A percentile compares a stretch with the other conserved stretches of the same genome.
Evolutionary conservation across 2,888 invertebrate species (phyloP).

Genomic region (Zeuzera pyrina): DNA sequence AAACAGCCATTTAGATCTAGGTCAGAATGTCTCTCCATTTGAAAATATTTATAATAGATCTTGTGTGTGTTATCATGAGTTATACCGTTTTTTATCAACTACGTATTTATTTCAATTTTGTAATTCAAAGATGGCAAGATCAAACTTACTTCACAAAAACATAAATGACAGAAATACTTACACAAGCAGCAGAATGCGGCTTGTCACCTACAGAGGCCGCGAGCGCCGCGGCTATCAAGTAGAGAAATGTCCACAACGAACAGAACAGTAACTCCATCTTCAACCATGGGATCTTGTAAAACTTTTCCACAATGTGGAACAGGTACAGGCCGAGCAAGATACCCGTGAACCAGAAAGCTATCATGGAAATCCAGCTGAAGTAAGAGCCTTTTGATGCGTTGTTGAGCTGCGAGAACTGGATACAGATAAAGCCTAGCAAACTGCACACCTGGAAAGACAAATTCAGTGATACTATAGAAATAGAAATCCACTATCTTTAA

Average conservation of each 20-base stretch:
- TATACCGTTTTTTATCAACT: too few relatives aligned
- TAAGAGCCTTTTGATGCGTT: constrained; percentile 75
- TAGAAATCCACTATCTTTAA: too few relatives aligned
- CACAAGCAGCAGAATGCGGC: constrained; percentile 80
- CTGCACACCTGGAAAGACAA: constrained; percentile 69
- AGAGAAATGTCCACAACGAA: constrained; percentile 81
- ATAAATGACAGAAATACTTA: constrained; percentile 61
- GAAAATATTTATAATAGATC: too few relatives aligned
- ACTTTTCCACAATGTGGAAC: constrained; percentile 89
- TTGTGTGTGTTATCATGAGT: too few relatives aligned
- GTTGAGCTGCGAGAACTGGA: constrained; percentile 74
- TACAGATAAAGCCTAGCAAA: constrained; percentile 86
- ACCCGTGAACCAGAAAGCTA: constrained; percentile 88
- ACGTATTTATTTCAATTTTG: too few relatives aligned
- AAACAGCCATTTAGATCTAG: too few relatives aligned
- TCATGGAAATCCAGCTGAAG: constrained; percentile 86
- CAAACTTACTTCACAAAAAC: too few relatives aligned
- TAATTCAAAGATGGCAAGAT: too few relatives aligned
- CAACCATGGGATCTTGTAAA: constrained; percentile 89
- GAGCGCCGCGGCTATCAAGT: constrained; percentile 82
- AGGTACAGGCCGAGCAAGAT: constrained; percentile 85
- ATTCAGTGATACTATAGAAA: too few relatives aligned
- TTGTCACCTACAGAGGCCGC: constrained; percentile 74
- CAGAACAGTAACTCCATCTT: constrained; percentile 86
- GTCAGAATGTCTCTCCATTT: too few relatives aligned